A percentile compares a stretch with the other conserved stretches of the same genome.
These are phyloP conservation scores for Hippocampus guttulatus DNA, from an alignment of 2,113 vertebrate species.

Conservation along the genomic window DNA sequence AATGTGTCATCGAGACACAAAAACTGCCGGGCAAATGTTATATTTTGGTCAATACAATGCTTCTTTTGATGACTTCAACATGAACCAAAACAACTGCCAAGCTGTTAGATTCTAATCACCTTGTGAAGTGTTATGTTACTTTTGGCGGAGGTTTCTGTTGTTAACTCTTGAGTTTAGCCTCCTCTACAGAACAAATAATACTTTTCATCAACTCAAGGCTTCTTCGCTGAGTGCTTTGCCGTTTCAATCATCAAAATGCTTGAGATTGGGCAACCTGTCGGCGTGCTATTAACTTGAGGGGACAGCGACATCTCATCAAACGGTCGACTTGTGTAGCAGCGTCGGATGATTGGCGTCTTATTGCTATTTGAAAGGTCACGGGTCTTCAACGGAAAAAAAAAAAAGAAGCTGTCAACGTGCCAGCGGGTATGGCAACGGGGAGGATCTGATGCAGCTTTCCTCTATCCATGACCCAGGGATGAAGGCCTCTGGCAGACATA, in stretches of 20 bases:
- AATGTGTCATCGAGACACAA: neutral
- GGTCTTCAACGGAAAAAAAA: conserved; percentile 42
- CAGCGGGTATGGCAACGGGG: neutral
- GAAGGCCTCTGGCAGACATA: conserved; percentile 50
- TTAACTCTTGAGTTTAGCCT: neutral
- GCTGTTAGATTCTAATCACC: neutral
- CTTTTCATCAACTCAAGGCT: neutral
- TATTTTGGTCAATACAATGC: neutral
- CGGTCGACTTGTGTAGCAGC: conserved; percentile 45
- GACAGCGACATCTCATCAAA: conserved; percentile 55
- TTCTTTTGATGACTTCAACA: too few species aligned
- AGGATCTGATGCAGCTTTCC: conserved; percentile 19
- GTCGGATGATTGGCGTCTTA: conserved; percentile 64
- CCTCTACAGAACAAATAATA: neutral
- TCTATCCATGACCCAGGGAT: conserved; percentile 43
- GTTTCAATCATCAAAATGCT: conserved; percentile 16
- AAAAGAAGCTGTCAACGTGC: conserved; percentile 6
- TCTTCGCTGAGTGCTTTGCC: conserved; percentile 4
- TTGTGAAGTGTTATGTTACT: neutral
- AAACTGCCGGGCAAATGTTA: neutral
- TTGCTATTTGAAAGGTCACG: conserved; percentile 66
- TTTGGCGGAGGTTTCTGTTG: neutral
- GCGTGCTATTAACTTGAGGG: conserved; percentile 48
- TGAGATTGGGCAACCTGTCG: conserved; percentile 25
- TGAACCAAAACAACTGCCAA: too few species aligned